Evolutionary conservation across 2,888 invertebrate species (phyloP), one percentile per base, ranked within the genome.

Genomic region (Lacanobia wlatinum): DNA sequence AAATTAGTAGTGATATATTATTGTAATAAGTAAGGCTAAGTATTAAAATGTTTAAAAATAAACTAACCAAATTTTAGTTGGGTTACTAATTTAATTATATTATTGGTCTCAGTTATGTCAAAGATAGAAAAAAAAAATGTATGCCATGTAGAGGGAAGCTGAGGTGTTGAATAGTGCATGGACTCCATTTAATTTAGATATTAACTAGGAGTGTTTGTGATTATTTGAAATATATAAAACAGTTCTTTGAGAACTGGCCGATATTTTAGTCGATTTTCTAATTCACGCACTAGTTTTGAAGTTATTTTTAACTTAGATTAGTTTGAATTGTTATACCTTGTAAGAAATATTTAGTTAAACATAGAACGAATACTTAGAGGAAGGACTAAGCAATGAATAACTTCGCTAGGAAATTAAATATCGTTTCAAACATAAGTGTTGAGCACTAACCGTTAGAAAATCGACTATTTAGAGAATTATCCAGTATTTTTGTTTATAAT

Each of bases 61-160:
- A 92, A 91, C 89, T 94, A 95, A 95, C 95, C 94, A 94, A 94
- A 94, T 92, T 94, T 91, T 92, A 92, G 94, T 92, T 92, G 89
- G 90, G 88, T 89, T 88, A 89, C 87, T 90, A 87, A 87, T 89
- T 89, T 82, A 81, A 88, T 88, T 88, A 86, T 89, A 87, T 88
- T 93, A 93, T 94, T 95, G 96, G 96, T 96, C 96, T 96, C 96
- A 96, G 83, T 90, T 90, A 93, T 94, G 94, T 94, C 95, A 95
- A 95, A 95, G 95, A 95, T 89, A 92, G 90, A 92, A 92, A 59
- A 58, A n/a, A 92, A 91, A 87, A 84, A 78, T 85, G 82, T 85
- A 87, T 84, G 88, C 87, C 86, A 88, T 91, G 87, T 84, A 85
- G 82, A 78, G 69, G 81, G 66, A 66, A 73, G 60, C 34, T 46